Evolutionary conservation across 2,113 vertebrate species (phyloP).

Genomic region (Embiotoca jacksoni): DNA sequence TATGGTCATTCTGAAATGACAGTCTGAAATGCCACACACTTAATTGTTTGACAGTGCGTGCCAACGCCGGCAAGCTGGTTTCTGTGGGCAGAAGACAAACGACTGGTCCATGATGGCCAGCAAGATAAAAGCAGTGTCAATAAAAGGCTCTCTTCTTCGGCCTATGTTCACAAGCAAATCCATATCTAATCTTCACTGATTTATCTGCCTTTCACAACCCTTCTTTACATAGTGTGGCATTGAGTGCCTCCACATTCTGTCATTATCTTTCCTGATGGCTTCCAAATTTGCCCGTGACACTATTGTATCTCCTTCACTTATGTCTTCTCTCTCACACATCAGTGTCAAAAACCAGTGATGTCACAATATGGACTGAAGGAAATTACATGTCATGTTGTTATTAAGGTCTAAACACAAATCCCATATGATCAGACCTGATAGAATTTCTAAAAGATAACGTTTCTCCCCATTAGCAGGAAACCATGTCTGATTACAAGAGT

Average conservation of each 20-base stretch:
- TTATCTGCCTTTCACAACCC: slow-evolving; percentile 36
- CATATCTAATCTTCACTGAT: slow-evolving; percentile 43
- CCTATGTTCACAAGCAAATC: slow-evolving; percentile 71
- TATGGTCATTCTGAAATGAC: not conserved
- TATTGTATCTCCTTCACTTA: not conserved
- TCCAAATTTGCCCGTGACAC: slow-evolving; percentile 22
- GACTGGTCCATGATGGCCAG: slow-evolving; percentile 43
- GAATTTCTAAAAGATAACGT: slow-evolving; percentile 10
- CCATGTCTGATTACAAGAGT: slow-evolving; percentile 9
- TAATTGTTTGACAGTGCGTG: slow-evolving; percentile 55
- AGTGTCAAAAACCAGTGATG: not conserved
- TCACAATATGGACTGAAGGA: not conserved
- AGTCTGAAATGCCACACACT: slow-evolving; percentile 54
- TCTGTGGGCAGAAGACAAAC: slow-evolving; percentile 40
- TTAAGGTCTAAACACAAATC: not conserved
- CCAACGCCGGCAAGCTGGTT: slow-evolving; percentile 28
- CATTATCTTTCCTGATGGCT: slow-evolving; percentile 42
- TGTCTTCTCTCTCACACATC: not conserved
- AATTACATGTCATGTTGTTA: slow-evolving; percentile 15
- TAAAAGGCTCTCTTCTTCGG: slow-evolving; percentile 39
- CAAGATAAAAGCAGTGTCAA: slow-evolving; percentile 65
- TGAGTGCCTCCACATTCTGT: slow-evolving; percentile 43
- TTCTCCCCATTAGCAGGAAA: slow-evolving; percentile 10
- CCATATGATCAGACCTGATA: slow-evolving; percentile 10
- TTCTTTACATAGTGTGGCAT: slow-evolving; percentile 57